Evolutionary conservation across 2,113 vertebrate genomes (phyloP).

Genomic region (Excalfactoria chinensis): DNA sequence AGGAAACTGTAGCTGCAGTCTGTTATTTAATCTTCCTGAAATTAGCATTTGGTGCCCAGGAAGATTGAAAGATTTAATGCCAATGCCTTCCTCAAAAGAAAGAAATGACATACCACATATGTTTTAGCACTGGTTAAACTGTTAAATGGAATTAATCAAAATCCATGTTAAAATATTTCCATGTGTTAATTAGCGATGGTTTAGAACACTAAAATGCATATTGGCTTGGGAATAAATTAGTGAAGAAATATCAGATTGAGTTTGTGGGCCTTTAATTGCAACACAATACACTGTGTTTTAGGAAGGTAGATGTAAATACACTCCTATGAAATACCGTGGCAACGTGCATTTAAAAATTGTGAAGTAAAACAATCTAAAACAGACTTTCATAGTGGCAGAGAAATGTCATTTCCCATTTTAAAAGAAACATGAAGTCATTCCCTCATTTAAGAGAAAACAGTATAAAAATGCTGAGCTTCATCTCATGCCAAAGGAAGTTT

Average conservation of each 20-base stretch:
- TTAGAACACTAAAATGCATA: conserved; percentile 69
- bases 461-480: conserved; percentile 21
- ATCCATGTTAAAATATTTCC: conserved; percentile 70
- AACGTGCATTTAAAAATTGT: conserved; percentile 19
- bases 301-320: conserved; percentile 62
- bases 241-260: conserved; percentile 62
- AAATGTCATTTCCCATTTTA: conserved; percentile 39
- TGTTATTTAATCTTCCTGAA: conserved; percentile 72
- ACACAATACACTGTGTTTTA: conserved; percentile 65
- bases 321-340: conserved; percentile 13
- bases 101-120: conserved; percentile 57
- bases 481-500: conserved; percentile 56
- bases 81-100: conserved; percentile 55
- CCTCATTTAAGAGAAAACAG: conserved; percentile 2
- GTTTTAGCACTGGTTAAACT: conserved; percentile 56
- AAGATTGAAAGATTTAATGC: conserved; percentile 71
- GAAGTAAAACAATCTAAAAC: conserved; percentile 39
- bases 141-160: conserved; percentile 74
- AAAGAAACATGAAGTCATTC: conserved; percentile 28
- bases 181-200: conserved; percentile 67
- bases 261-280: conserved; percentile 69
- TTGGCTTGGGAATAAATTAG: conserved; percentile 70
- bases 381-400: conserved; percentile 14
- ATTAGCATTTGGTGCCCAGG: conserved; percentile 71
- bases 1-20: conserved; percentile 57